Evolutionary conservation across 1,140 invertebrate genomes (phyloP).

Genomic region (Lasioglossum baleicum): DNA sequence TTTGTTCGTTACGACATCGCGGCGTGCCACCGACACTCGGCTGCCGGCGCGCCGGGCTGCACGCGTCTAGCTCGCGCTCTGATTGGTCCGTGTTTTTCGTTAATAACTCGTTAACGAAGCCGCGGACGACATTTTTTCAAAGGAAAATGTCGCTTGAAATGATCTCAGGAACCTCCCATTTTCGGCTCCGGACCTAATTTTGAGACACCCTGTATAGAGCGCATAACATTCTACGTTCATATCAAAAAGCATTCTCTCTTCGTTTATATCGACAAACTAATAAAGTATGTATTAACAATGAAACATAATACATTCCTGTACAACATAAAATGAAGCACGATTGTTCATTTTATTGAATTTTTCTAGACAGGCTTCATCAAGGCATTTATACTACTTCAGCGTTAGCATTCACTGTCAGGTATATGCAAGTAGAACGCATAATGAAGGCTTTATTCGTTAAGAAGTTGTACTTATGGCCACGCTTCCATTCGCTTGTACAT

Average conservation of each 20-base stretch:
- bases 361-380: constrained; percentile 96
- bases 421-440: constrained; percentile 92
- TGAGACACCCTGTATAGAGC: too few species aligned
- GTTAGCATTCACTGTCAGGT: constrained; percentile 93
- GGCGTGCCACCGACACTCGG: too few species aligned
- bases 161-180: too few species aligned
- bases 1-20: too few species aligned
- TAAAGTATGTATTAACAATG: constrained; percentile 82
- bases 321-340: constrained; percentile 18
- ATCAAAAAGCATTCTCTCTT: too few species aligned
- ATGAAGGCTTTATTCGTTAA: constrained; percentile 96
- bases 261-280: constrained; percentile 94
- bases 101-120: too few species aligned
- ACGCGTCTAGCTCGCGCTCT: too few species aligned
- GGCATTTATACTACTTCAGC: constrained; percentile 94
- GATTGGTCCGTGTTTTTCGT: too few species aligned
- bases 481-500: constrained; percentile 84
- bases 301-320: background rate
- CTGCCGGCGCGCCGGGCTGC: too few species aligned
- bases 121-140: too few species aligned
- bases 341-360: constrained; percentile 41
- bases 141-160: too few species aligned
- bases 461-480: constrained; percentile 95
- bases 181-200: too few species aligned
- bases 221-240: constrained; percentile 95